Conservation (phyloP, 2,113 vertebrate species). For the Gorilla gorilla region DNA sequence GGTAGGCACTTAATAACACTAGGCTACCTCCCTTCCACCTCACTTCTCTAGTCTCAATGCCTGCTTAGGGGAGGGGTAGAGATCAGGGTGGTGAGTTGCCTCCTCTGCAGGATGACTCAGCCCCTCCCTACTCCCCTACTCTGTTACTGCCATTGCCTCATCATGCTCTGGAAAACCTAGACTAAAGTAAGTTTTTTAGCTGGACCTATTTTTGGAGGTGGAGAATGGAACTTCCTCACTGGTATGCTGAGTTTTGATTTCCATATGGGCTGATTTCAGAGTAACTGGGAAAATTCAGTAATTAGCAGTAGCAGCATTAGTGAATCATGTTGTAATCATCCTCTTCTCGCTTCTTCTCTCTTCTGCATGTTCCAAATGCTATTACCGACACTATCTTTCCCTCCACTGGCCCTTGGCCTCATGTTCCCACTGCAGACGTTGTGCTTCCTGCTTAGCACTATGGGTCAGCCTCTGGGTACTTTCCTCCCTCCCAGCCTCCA, state of each 20-base stretch:
- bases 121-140: too few relatives aligned
- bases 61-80: background rate
- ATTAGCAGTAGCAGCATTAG: background rate
- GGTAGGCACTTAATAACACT: background rate
- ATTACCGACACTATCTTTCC: background rate
- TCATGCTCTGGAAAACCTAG: background rate
- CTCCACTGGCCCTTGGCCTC: background rate
- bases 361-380: background rate
- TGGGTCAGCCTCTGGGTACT: background rate
- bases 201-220: background rate
- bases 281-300: constrained; percentile 21
- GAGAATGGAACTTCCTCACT: background rate
- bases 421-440: background rate
- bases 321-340: background rate
- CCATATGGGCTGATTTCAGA: constrained; percentile 10
- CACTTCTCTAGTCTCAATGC: background rate
- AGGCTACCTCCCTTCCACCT: background rate
- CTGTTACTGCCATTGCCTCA: background rate
- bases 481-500: background rate
- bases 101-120: background rate
- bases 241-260: background rate
- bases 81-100: too few relatives aligned
- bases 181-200: background rate
- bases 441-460: background rate
- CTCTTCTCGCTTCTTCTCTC: background rate